A percentile compares a stretch with the other conserved stretches of the same genome.
Conservation (phyloP, 2,113 vertebrate species). For the Chamaetylas fuelleborni region DNA sequence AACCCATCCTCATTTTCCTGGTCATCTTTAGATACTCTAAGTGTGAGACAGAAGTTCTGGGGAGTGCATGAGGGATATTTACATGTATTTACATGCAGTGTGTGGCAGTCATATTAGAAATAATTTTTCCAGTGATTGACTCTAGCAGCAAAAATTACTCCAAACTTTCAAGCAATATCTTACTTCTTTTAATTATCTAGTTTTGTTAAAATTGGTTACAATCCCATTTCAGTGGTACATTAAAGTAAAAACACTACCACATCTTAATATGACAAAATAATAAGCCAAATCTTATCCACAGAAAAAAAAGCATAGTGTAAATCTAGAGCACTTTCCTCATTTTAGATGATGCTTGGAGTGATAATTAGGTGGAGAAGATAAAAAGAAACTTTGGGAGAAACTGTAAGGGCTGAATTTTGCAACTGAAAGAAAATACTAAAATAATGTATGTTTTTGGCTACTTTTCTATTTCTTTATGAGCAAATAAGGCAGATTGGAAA, state of each 20-base stretch:
- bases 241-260: neutral
- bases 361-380: neutral
- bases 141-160: neutral
- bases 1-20: neutral
- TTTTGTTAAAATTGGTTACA: neutral
- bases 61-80: neutral
- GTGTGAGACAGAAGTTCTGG: neutral
- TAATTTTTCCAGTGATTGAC: neutral
- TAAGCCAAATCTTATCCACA: neutral
- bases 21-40: neutral
- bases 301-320: neutral
- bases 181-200: neutral
- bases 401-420: neutral
- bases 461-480: neutral
- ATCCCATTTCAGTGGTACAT: neutral
- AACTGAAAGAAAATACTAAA: neutral
- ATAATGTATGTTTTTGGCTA: neutral
- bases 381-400: neutral
- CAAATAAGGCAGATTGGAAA: conserved; percentile 35
- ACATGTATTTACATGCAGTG: neutral
- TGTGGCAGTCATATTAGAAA: neutral
- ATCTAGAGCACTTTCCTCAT: neutral
- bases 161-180: neutral
- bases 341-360: neutral
- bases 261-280: neutral